phyloP scores from a whole-genome alignment of 2,113 vertebrate species.

The Pimephales promelas region DNA sequence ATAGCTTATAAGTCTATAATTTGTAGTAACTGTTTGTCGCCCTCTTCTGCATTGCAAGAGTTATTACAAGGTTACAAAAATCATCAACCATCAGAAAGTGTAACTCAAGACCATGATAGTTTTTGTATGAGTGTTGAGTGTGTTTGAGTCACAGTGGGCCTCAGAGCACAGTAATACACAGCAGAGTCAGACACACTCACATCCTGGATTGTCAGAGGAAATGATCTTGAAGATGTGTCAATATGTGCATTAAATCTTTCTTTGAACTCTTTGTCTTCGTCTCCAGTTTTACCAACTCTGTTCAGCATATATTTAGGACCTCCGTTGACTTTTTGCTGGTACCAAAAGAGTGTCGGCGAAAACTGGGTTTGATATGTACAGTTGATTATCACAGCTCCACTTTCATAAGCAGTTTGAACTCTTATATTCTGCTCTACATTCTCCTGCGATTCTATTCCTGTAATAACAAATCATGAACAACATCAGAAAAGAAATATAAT shows the following conservation, averaged over 20 bases:
- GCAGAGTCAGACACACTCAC: not conserved
- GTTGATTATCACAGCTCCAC: not conserved
- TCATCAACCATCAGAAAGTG: not conserved
- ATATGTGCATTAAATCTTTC: not conserved
- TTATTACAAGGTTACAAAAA: not conserved
- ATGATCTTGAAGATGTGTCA: not conserved
- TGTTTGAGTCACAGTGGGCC: too few relatives aligned
- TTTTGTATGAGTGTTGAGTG: too few relatives aligned
- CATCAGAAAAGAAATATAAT: not conserved
- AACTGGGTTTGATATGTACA: not conserved
- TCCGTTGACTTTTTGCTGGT: slow-evolving; percentile 9
- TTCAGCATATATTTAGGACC: not conserved
- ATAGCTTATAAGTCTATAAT: too few relatives aligned
- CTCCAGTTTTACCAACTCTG: not conserved
- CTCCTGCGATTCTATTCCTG: not conserved
- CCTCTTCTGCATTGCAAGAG: slow-evolving; percentile 9
- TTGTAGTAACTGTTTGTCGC: not conserved
- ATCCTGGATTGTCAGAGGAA: too few relatives aligned
- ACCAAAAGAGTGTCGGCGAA: not conserved
- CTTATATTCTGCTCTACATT: not conserved
- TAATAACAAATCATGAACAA: not conserved
- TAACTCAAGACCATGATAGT: not conserved
- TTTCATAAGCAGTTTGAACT: slow-evolving; percentile 3
- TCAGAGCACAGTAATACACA: too few relatives aligned
- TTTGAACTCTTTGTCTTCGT: not conserved